These are phyloP conservation scores for Hemibagrus wyckioides DNA, from an alignment of 2,113 vertebrate species.

Conservation along the genomic window DNA sequence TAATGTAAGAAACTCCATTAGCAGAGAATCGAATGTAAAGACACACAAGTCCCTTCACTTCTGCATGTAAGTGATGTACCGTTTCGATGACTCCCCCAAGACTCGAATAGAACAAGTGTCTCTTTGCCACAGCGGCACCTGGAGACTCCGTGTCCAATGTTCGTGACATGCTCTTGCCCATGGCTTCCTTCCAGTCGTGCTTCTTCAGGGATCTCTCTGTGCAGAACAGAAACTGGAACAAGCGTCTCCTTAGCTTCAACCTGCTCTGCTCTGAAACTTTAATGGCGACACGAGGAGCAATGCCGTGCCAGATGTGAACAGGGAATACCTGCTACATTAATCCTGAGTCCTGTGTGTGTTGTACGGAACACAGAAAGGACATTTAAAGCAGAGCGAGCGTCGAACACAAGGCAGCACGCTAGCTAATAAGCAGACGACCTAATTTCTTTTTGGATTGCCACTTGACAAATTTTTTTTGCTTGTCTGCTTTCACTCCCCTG, in stretches of 20 bases:
- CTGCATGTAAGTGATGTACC: constrained; percentile 48
- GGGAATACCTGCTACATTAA: constrained; percentile 56
- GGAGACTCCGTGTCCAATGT: constrained; percentile 67
- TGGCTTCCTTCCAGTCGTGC: constrained; percentile 72
- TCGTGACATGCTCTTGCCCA: constrained; percentile 75
- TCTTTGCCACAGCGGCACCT: constrained; percentile 61
- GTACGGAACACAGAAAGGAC: constrained; percentile 28
- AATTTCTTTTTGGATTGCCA: constrained; percentile 58
- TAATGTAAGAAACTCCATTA: not conserved
- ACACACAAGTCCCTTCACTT: constrained; percentile 6
- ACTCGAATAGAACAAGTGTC: constrained; percentile 70
- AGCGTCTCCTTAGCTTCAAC: constrained; percentile 49
- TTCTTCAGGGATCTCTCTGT: constrained; percentile 61
- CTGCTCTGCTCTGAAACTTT: constrained; percentile 73
- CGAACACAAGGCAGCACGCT: constrained; percentile 5
- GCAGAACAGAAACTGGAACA: constrained; percentile 61
- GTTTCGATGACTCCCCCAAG: constrained; percentile 62
- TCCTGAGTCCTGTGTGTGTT: constrained; percentile 52
- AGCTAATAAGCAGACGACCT: constrained; percentile 34
- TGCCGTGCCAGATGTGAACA: constrained; percentile 54
- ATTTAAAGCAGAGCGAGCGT: not conserved
- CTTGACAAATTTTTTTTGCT: constrained; percentile 63
- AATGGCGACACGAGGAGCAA: constrained; percentile 63
- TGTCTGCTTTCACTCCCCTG: constrained; percentile 55
- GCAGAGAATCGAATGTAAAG: not conserved